These are phyloP conservation scores for Bos taurus DNA, from an alignment of 2,113 vertebrate species.

Conservation along the genomic window ARS-UCD2.0 NC_037338.1:87217001-87217500, in stretches of 20 bases:
- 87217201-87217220: no score
- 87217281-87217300: not conserved
- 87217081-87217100: not conserved
- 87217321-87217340: not conserved
- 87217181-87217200: not conserved
- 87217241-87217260: not conserved
- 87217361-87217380: not conserved
- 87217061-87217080: accelerated
- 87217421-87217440: not conserved
- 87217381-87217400: not conserved
- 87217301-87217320: not conserved
- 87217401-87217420: not conserved
- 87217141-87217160: not conserved
- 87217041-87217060: not conserved
- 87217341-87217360: not conserved
- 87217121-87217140: not conserved
- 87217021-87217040: not conserved
- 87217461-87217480: not conserved
- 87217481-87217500: not conserved
- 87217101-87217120: accelerated
- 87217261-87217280: not conserved
- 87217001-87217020: no score
- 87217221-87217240: not conserved
- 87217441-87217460: no score
- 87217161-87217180: not conserved